Conservation (phyloP, 2,888 invertebrate genomes). For the Caenorhabditis sp. region DNA sequence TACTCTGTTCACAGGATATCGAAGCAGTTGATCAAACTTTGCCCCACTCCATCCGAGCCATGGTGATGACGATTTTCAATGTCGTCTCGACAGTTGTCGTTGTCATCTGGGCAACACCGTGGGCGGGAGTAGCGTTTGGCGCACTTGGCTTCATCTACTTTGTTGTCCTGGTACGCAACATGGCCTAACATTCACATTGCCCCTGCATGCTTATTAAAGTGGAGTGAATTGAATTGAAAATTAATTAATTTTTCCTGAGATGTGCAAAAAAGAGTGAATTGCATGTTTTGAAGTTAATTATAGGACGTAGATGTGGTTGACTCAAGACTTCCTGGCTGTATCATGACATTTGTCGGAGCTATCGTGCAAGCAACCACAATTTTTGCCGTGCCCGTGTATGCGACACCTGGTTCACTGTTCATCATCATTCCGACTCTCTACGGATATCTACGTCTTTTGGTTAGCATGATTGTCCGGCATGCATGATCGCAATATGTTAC, state of each 20-base stretch:
- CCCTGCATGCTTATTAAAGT: conserved; percentile 1
- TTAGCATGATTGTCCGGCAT: conserved; percentile 57
- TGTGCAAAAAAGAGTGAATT: conserved; percentile 1
- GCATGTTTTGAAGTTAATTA: conserved; percentile 4
- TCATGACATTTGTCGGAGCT: conserved; percentile 69
- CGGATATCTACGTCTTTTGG: conserved; percentile 80
- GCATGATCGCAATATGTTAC: not conserved
- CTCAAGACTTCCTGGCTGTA: conserved; percentile 65
- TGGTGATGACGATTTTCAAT: conserved; percentile 79
- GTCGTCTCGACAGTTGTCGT: conserved; percentile 77
- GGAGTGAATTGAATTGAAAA: not conserved
- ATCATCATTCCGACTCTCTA: conserved; percentile 78
- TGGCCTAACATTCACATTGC: not conserved
- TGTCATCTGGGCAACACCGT: conserved; percentile 61
- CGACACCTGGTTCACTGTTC: conserved; percentile 78
- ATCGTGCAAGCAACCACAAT: conserved; percentile 77
- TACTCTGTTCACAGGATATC: conserved; percentile 70
- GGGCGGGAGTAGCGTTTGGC: conserved; percentile 47
- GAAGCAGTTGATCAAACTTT: conserved; percentile 68
- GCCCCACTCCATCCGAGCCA: conserved; percentile 74
- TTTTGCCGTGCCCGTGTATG: conserved; percentile 79
- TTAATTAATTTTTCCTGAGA: not conserved
- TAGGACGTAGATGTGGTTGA: conserved; percentile 76
- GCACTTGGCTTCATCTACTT: conserved; percentile 59
- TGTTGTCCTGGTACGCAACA: conserved; percentile 58